Evolutionary conservation across 2,888 invertebrate genomes (phyloP), one percentile per base, ranked within the genome.

Genomic region (Eueremaeus valkanovi): DNA sequence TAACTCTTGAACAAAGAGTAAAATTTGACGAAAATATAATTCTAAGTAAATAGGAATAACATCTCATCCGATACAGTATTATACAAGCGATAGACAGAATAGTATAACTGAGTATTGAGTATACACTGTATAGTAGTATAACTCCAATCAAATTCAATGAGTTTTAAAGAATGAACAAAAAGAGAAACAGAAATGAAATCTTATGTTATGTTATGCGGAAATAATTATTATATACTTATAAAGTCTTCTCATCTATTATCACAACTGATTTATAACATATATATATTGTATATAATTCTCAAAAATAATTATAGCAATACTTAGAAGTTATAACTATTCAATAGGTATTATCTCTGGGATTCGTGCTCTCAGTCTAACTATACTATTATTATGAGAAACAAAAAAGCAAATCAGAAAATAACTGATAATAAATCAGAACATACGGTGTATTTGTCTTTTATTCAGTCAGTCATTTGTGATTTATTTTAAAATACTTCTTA

Each of bases 21-120:
- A 63, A 63, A 63, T 63, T 33, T 63, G 29, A 63, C 9, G 18
- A 63, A 63, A 29, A 63, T 63, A 63, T 36, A 63, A 33, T 63
- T 63, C 33, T 33, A 63, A 63, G 29, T 29, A 29, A 63, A 63
- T 63, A 29, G 33, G 16, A 5, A 55, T 55, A 55, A 55, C 55
- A 24, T 27, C 49, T 49, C 49, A 2, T n/a, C n/a, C 18, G 21
- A 49, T 49, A 49, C 49, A 49, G n/a, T n/a, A n/a, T n/a, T n/a
- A n/a, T n/a, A n/a, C n/a, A n/a, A n/a, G n/a, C n/a, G n/a, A n/a
- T n/a, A n/a, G n/a, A n/a, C n/a, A n/a, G n/a, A n/a, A n/a, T n/a
- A n/a, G n/a, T 11, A 36, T 8, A 36, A 36, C 36, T 36, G 36
- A 36, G 51, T n/a, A n/a, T n/a, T n/a, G n/a, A n/a, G n/a, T 31